Percentiles rank a stretch among this genome's conserved stretches.
Evolutionary conservation across 37 sponge, comb jelly and placozoan species (phyloP).

Genomic region (Diacarnus erythraeanus): DNA sequence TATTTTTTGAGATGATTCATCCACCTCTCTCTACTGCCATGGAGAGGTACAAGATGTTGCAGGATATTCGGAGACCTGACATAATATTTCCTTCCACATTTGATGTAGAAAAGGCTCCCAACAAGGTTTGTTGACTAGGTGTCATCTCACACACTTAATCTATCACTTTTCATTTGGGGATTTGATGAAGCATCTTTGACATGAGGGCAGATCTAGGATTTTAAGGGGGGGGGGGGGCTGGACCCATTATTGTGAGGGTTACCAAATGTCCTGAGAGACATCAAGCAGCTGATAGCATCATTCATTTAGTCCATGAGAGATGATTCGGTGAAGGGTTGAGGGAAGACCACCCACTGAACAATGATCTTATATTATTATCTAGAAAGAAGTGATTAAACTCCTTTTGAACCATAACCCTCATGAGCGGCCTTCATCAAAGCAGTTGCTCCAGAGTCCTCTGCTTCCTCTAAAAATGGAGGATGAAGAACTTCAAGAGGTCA

Average conservation of each 20-base stretch:
- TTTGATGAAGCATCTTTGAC: too few species aligned
- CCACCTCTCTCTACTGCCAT: slow-evolving; percentile 68
- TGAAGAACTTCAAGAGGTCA: slow-evolving; percentile 76
- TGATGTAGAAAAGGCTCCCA: slow-evolving; percentile 23
- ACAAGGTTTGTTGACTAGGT: slow-evolving; percentile 17
- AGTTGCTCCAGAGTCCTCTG: slow-evolving; percentile 75
- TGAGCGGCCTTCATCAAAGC: slow-evolving; percentile 77
- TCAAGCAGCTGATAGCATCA: too few species aligned
- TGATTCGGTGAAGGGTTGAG: neutral
- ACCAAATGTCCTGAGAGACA: too few species aligned
- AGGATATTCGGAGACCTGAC: slow-evolving; percentile 34
- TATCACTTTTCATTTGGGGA: too few species aligned
- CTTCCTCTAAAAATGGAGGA: slow-evolving; percentile 90
- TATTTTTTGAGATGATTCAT: slow-evolving; percentile 96
- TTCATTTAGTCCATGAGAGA: neutral
- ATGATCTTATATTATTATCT: neutral
- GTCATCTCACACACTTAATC: neutral
- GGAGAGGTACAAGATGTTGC: slow-evolving; percentile 77
- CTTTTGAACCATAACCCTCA: slow-evolving; percentile 77
- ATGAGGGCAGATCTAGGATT: too few species aligned
- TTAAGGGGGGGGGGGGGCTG: too few species aligned
- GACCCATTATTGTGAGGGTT: too few species aligned
- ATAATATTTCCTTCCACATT: slow-evolving; percentile 43
- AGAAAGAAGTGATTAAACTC: slow-evolving; percentile 56
- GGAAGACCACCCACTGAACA: neutral